Percentiles rank a stretch among this genome's conserved stretches.
Evolutionary conservation across 2,113 vertebrate genomes (phyloP).

Genomic region (Upupa epops): DNA sequence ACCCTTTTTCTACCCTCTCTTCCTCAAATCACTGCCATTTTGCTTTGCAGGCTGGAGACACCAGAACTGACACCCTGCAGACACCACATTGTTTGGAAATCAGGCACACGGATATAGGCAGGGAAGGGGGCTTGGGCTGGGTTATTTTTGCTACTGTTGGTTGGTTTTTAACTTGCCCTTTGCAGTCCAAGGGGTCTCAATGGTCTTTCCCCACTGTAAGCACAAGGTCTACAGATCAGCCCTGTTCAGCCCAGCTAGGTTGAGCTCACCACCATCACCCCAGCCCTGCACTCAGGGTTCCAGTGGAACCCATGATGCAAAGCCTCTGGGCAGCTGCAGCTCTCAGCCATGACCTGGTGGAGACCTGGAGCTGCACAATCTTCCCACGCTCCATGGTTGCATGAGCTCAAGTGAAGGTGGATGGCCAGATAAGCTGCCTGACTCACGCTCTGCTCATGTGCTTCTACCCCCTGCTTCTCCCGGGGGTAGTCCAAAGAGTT

Average conservation of each 20-base stretch:
- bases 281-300: background rate
- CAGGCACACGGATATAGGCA: background rate
- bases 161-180: background rate
- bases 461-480: background rate
- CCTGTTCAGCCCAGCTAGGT: background rate
- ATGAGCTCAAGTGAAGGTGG: background rate
- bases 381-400: background rate
- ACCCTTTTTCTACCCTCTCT: background rate
- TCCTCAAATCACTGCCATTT: background rate
- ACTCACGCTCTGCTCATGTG: background rate
- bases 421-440: constrained; percentile 24
- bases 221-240: background rate
- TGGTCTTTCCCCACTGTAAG: background rate
- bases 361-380: background rate
- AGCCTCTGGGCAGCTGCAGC: fast-evolving
- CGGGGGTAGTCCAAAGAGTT: background rate
- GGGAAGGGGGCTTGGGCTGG: background rate
- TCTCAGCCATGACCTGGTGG: background rate
- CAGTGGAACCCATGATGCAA: fast-evolving
- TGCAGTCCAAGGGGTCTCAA: background rate
- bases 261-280: background rate
- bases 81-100: background rate
- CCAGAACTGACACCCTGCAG: background rate
- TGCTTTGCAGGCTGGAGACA: background rate
- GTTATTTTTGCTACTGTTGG: background rate